Conservation (phyloP, 2,888 invertebrate species). For the Eumacrocentrus americanus region DNA sequence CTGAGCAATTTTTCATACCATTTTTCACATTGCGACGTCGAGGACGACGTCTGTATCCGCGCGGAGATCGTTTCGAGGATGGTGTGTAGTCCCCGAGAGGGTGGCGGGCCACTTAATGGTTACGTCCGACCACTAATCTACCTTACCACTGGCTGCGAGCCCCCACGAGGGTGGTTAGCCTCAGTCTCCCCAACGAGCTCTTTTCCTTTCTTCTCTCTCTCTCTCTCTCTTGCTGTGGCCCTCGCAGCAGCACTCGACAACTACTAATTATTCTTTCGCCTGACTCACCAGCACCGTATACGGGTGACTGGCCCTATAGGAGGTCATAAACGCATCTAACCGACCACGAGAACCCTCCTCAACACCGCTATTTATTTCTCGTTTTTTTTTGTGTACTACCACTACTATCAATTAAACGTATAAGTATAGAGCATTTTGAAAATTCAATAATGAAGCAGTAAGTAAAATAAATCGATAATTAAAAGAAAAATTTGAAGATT, state of each 20-base stretch:
- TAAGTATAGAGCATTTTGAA: background rate
- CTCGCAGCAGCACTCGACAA: slow-evolving; percentile 36
- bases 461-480: too few relatives aligned
- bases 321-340: slow-evolving; percentile 23
- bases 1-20: background rate
- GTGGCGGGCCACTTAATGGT: slow-evolving; percentile 48
- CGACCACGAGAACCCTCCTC: slow-evolving; percentile 13
- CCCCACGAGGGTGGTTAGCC: slow-evolving; percentile 47
- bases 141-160: slow-evolving; percentile 46
- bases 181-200: slow-evolving; percentile 36
- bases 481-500: too few relatives aligned
- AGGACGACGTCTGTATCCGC: background rate
- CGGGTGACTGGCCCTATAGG: slow-evolving; percentile 11
- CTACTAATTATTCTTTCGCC: slow-evolving; percentile 53
- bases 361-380: slow-evolving; percentile 6
- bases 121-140: slow-evolving; percentile 53
- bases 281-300: slow-evolving; percentile 34
- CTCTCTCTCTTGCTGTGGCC: slow-evolving; percentile 4
- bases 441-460: too few relatives aligned
- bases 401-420: background rate
- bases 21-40: slow-evolving; percentile 16
- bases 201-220: slow-evolving; percentile 10
- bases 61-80: background rate
- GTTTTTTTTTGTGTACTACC: background rate
- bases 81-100: slow-evolving; percentile 28